Evolutionary conservation across 2,888 invertebrate genomes (phyloP).

Genomic region (Phyllotreta cruciferae): DNA sequence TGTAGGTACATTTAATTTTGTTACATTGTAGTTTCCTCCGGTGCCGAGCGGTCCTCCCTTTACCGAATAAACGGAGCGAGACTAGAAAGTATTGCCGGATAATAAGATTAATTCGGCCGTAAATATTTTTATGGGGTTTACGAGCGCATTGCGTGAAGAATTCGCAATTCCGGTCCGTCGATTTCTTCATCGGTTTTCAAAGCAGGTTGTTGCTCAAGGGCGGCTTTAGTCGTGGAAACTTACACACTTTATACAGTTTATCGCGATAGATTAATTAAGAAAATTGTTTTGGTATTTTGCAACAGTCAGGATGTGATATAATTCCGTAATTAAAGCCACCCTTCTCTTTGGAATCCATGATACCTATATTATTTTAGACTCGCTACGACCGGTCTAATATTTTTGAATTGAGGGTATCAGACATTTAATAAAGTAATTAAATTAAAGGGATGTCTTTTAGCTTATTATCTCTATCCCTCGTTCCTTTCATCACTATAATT

Average conservation of each 20-base stretch:
- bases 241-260: background rate
- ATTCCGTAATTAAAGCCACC: no score
- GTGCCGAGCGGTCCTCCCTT: background rate
- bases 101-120: constrained; percentile 10
- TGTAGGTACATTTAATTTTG: no score
- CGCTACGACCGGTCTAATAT: no score
- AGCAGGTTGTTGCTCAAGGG: background rate
- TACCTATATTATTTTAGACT: no score
- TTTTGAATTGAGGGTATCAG: no score
- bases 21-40: no score
- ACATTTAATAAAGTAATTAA: background rate
- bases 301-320: no score
- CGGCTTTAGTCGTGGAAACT: background rate
- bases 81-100: constrained; percentile 2
- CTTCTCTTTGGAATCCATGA: no score
- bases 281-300: no score
- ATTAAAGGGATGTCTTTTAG: background rate
- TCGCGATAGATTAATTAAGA: no score
- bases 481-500: background rate
- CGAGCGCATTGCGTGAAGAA: constrained; percentile 22
- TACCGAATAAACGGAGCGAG: background rate
- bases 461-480: background rate
- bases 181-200: background rate
- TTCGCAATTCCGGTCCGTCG: background rate
- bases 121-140: constrained; percentile 18